Evolutionary conservation across 2,888 invertebrate species (phyloP).

Genomic region (Rotaria socialis): DNA sequence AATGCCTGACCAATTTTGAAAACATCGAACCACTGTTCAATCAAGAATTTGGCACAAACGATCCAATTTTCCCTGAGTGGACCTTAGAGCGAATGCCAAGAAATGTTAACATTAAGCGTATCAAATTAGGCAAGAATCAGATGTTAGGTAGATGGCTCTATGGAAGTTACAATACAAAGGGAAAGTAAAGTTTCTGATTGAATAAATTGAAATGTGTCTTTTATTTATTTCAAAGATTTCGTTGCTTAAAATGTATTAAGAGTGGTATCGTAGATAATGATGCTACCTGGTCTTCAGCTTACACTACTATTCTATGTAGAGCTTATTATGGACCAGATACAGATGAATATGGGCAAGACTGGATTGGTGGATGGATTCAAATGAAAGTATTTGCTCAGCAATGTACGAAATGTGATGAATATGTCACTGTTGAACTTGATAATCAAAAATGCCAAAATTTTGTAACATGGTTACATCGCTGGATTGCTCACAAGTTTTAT

Average conservation of each 20-base stretch:
- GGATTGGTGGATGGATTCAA: neutral
- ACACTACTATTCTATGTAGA: neutral
- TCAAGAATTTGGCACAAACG: neutral
- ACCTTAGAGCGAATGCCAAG: neutral
- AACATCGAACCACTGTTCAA: neutral
- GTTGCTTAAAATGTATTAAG: neutral
- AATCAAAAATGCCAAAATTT: neutral
- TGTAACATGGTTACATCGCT: neutral
- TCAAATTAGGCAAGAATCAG: neutral
- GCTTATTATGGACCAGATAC: neutral
- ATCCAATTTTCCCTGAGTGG: neutral
- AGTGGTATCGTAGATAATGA: neutral
- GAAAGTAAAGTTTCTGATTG: neutral
- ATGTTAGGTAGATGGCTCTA: neutral
- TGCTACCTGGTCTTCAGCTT: neutral
- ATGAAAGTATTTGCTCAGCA: neutral
- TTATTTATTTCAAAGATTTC: neutral
- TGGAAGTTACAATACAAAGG: neutral
- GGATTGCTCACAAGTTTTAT: neutral
- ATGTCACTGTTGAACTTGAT: neutral
- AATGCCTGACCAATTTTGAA: neutral
- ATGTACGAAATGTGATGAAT: neutral
- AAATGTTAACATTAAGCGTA: neutral
- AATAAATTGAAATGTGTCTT: neutral
- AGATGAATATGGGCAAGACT: neutral